phyloP scores from a whole-genome alignment of 2,888 invertebrate species.

The Dermolepida albohirtum region DNA sequence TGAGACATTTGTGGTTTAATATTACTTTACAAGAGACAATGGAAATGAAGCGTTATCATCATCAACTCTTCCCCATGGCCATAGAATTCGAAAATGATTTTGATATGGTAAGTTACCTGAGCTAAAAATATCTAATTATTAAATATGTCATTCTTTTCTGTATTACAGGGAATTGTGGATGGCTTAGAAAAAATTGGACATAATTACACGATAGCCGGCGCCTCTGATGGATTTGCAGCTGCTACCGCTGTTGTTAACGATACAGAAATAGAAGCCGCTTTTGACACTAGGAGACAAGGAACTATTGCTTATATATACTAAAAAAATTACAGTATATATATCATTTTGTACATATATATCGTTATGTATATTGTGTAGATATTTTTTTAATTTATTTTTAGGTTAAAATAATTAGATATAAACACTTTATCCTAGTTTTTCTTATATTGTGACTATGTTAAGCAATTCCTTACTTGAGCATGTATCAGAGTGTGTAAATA shows the following conservation, averaged over 20 bases:
- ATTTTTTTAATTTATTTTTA: constrained; percentile 30
- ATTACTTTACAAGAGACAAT: constrained; percentile 68
- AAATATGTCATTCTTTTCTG: constrained; percentile 42
- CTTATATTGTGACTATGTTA: too few relatives aligned
- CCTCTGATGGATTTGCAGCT: constrained; percentile 74
- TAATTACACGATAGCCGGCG: constrained; percentile 63
- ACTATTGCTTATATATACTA: constrained; percentile 63
- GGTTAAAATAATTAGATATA: too few relatives aligned
- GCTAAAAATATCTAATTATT: not conserved
- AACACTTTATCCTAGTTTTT: too few relatives aligned
- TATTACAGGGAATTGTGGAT: constrained; percentile 64
- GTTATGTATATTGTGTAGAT: constrained; percentile 25
- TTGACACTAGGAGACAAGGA: constrained; percentile 68
- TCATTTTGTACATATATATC: not conserved
- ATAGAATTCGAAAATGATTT: constrained; percentile 68
- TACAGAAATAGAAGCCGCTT: constrained; percentile 62
- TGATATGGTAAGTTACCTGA: constrained; percentile 57
- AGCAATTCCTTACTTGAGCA: too few relatives aligned
- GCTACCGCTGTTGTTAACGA: constrained; percentile 69
- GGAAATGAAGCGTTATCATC: constrained; percentile 70
- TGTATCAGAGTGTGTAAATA: too few relatives aligned
- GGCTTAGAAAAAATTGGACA: constrained; percentile 69
- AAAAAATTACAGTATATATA: constrained; percentile 5
- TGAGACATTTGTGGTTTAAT: constrained; percentile 70
- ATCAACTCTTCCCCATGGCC: constrained; percentile 73